Base-by-base conservation (phyloP, 2,888 invertebrate genomes). In the Campaea margaritaria region DNA sequence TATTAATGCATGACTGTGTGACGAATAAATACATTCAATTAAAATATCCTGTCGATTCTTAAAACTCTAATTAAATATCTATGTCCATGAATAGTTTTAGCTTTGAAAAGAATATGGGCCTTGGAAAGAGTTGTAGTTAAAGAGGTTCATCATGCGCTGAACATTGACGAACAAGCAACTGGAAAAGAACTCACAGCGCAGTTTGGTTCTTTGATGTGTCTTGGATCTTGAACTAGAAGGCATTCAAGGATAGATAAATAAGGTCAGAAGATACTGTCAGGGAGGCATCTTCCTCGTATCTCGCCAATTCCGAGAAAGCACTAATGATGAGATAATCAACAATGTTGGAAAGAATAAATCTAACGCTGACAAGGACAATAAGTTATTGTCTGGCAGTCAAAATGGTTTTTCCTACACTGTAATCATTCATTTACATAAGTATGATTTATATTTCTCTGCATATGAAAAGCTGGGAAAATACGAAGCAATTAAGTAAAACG, bases 261-360 rank as follows among this genome's bases (percentile, higher is more conserved):
- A 21, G 21, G 5, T 21, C 21, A 21, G 21, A 21, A 21, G n/a
- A n/a, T n/a, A n/a, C n/a, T n/a, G n/a, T n/a, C n/a, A n/a, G n/a
- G n/a, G n/a, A n/a, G n/a, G n/a, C n/a, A 10, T 11, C 14, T 45
- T 51, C 42, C 41, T 27, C 42, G n/a, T 31, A 28, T n/a, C 36
- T 28, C 2, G 28, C 8, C 16, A 15, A 15, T 52, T 59, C 54
- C 38, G 14, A 11, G 45, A 49, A 59, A 49, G 31, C 14, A 60
- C 34, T 58, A 64, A 53, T 58, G 14, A 54, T 34, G 44, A 44
- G 66, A 62, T 54, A 68, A 7, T 31, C 56, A 52, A 63, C 36
- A 61, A 70, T 83, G 84, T 90, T 88, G 82, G 89, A 89, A 87
- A 73, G 50, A 79, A 88, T 87, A 87, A 87, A 89, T 87, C 87